Percentiles rank a stretch among this genome's conserved stretches.
phyloP scores from a whole-genome alignment of 2,113 vertebrate species.

The Rhinoderma darwinii region DNA sequence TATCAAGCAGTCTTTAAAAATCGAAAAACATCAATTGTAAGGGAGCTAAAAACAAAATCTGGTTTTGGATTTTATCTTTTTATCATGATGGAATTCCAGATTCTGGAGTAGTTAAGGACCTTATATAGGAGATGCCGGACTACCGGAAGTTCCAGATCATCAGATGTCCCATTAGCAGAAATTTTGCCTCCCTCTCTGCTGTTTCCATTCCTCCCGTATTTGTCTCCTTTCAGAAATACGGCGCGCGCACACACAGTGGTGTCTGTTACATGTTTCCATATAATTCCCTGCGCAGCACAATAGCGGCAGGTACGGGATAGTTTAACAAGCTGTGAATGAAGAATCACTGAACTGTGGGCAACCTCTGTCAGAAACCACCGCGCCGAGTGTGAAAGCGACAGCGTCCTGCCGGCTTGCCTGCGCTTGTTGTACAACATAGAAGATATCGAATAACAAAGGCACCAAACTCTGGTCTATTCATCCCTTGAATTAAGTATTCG shows the following conservation, averaged over 20 bases:
- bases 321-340: neutral
- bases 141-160: neutral
- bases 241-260: neutral
- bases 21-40: too few species aligned
- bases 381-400: neutral
- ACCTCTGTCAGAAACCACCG: slow-evolving; percentile 16
- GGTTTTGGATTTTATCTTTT: too few species aligned
- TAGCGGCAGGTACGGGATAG: neutral
- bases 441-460: slow-evolving; percentile 5
- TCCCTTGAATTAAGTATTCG: neutral
- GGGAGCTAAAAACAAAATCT: too few species aligned
- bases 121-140: neutral
- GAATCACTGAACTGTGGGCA: slow-evolving; percentile 43
- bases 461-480: neutral
- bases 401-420: neutral
- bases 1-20: too few species aligned
- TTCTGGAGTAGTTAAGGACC: too few species aligned
- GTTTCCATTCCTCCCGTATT: neutral
- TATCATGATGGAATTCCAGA: neutral
- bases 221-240: neutral
- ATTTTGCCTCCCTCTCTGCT: neutral
- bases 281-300: neutral
- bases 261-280: neutral
- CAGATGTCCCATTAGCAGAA: neutral
- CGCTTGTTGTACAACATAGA: neutral